Base-by-base conservation (phyloP, 2,888 invertebrate species). In the Polyommatus icarus region DNA sequence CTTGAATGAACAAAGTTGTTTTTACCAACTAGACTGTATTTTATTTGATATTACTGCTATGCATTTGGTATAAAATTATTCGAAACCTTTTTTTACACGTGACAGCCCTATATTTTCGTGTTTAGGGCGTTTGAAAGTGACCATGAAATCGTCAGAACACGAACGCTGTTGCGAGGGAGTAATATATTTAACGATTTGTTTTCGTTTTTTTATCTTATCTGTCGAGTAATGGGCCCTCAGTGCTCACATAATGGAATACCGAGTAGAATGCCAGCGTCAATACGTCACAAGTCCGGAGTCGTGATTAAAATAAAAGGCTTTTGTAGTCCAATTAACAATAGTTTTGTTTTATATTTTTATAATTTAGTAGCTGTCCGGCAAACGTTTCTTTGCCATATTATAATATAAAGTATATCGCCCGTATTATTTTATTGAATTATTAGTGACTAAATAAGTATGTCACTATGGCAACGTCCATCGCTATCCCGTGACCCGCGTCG, bases 91-190 rank as follows among this genome's bases (percentile, higher is more conserved):
- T 79, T 77, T 79, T 20, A 77, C 29, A 59, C 71, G 54, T 78
- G 76, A 10, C 80, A 81, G 67, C 82, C 83, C 83, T 83, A 73
- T 50, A 15, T 57, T 8, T 59, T 73, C 72, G 77, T 76, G 77
- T 50, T 50, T 75, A 76, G 80, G 79, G 76, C 73, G 78, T 78
- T 77, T 76, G 81, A 81, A 80, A 81, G 82, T 80, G 81, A 81
- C 79, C 79, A 75, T 71, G 81, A 81, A 82, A 81, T 81, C 79
- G 78, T 76, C 71, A 76, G 76, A 40, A 78, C 79, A 78, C 54
- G 50, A 29, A 24, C 15, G 18, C 50, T 3, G 24, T 36, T 40
- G 20, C 46, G 73, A 46, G 73, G 40, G 46, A 73, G 46, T 73
- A 46, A 67, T 67, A 67, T 67, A 67, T 67, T 32, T 67, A 67